A percentile compares a stretch with the other conserved stretches of the same genome.
Conservation (phyloP, 1,140 invertebrate genomes). For the Drosophila repletoides region DNA sequence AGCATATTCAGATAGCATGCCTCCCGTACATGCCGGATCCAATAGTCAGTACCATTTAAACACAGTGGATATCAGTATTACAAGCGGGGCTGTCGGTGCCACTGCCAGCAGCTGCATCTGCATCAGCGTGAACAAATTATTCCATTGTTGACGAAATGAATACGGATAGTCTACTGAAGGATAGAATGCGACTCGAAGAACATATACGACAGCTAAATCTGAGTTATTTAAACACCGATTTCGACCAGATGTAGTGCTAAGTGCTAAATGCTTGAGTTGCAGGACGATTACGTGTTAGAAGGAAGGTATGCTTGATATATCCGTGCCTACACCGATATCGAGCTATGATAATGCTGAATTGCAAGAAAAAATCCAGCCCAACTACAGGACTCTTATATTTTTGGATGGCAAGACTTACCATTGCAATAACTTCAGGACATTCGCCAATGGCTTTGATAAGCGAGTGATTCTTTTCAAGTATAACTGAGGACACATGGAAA, state of each 20-base stretch:
- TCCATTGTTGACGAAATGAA: conserved; percentile 80
- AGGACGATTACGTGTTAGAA: conserved; percentile 91
- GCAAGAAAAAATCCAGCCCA: conserved; percentile 79
- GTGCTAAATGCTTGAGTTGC: conserved; percentile 93
- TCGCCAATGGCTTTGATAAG: no score
- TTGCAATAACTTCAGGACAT: no score
- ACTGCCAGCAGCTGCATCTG: neutral
- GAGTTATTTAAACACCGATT: conserved; percentile 91
- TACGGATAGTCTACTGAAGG: conserved; percentile 56
- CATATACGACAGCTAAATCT: conserved; percentile 83
- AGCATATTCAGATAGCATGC: conserved; percentile 22
- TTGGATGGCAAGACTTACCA: no score
- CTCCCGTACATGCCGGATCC: conserved; percentile 43
- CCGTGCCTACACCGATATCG: conserved; percentile 92
- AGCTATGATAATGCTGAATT: conserved; percentile 83
- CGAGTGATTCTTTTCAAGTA: no score
- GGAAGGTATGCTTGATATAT: conserved; percentile 94
- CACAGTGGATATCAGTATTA: conserved; percentile 78
- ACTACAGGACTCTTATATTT: no score
- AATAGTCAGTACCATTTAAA: conserved; percentile 80
- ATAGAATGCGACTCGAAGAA: conserved; percentile 78
- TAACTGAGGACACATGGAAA: no score
- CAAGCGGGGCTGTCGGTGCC: conserved; percentile 19
- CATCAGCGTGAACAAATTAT: conserved; percentile 48
- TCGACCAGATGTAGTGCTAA: conserved; percentile 91